These are phyloP conservation scores for Pristionchus arcanus DNA, from an alignment of 2,888 invertebrate species.

Conservation along the genomic window DNA sequence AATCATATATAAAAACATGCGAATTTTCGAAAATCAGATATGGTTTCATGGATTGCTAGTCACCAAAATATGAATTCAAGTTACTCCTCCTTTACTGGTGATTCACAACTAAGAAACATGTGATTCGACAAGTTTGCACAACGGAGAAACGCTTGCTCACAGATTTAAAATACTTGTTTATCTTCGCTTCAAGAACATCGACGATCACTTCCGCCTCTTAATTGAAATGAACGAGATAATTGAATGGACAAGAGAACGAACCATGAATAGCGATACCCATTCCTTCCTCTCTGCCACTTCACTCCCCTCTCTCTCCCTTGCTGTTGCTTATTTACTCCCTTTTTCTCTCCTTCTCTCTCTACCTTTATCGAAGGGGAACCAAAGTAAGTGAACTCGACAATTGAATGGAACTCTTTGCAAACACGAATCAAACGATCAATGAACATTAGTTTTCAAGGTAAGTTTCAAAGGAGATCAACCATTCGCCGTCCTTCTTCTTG, in stretches of 20 bases:
- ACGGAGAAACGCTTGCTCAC: neutral
- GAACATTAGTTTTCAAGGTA: neutral
- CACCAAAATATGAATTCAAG: no score
- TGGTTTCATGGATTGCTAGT: no score
- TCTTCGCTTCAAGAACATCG: conserved; percentile 45
- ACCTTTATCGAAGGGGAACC: neutral
- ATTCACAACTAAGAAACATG: neutral
- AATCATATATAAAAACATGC: no score
- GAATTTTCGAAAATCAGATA: no score
- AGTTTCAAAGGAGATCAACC: conserved; percentile 23
- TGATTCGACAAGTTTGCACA: neutral
- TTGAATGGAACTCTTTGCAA: conserved; percentile 19
- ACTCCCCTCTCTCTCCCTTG: neutral
- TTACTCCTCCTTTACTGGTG: no score
- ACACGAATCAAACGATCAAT: neutral
- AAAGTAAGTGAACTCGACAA: neutral
- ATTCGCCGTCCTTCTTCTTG: neutral
- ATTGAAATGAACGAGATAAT: neutral
- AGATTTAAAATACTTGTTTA: conserved; percentile 32
- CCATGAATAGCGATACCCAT: conserved; percentile 28
- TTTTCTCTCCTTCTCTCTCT: neutral
- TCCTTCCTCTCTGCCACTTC: neutral
- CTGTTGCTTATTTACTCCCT: conserved; percentile 5
- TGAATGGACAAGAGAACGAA: conserved; percentile 13
- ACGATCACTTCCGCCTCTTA: conserved; percentile 46